Evolutionary conservation across 2,797 vertebrate species (phyloP).

Genomic region (Enteromius radiatus): DNA sequence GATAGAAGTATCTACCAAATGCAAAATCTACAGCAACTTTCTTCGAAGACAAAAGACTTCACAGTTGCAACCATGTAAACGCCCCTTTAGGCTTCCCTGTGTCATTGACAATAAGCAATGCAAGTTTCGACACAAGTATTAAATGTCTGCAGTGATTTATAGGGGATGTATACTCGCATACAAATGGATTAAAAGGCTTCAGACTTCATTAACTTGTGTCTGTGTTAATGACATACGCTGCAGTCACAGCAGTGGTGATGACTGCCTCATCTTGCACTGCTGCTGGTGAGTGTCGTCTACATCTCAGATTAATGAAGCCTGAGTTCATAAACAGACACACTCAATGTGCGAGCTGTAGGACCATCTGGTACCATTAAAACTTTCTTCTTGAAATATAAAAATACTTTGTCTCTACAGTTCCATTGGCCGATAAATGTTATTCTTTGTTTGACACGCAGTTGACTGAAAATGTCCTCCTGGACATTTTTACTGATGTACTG

Average conservation of each 20-base stretch:
- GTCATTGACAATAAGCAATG: conserved; percentile 6
- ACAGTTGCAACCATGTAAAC: neutral
- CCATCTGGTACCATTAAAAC: conserved; percentile 42
- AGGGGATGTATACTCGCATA: neutral
- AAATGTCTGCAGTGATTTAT: conserved; percentile 25
- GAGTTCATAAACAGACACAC: conserved; percentile 41
- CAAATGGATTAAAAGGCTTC: conserved; percentile 38
- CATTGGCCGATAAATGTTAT: conserved; percentile 9
- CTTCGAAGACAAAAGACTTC: neutral
- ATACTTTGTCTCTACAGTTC: conserved; percentile 1
- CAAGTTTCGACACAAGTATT: conserved; percentile 24
- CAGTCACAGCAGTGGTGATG: conserved; percentile 36
- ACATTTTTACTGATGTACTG: conserved; percentile 4
- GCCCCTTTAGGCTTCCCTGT: neutral
- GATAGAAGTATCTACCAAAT: neutral
- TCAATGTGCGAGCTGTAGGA: conserved; percentile 19
- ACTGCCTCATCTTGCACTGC: conserved; percentile 34
- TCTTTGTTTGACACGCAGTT: neutral
- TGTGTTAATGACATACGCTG: conserved; percentile 18
- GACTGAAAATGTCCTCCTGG: conserved; percentile 12
- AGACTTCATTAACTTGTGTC: conserved; percentile 47
- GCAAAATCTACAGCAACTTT: neutral
- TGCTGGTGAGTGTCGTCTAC: conserved; percentile 32
- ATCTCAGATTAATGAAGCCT: conserved; percentile 54
- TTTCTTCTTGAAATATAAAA: conserved; percentile 20